Evolutionary conservation across 2,113 vertebrate genomes (phyloP).

Genomic region (Nettapus auritus): DNA sequence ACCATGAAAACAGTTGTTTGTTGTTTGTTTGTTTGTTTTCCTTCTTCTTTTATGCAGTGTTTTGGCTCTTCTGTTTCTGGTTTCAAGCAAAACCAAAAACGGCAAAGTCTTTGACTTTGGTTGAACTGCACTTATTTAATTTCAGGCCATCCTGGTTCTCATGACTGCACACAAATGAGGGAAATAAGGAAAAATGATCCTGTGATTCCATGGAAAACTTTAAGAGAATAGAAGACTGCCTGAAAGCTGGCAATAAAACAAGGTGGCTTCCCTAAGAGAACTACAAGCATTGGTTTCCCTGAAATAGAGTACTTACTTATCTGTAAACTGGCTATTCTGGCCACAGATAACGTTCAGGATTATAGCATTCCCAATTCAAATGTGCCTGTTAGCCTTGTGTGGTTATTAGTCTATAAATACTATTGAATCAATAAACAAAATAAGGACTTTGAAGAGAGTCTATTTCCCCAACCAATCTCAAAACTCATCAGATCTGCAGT

Average conservation of each 20-base stretch:
- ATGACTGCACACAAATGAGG: not conserved
- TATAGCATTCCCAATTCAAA: not conserved
- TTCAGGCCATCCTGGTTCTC: not conserved
- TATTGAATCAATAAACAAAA: conserved; percentile 13
- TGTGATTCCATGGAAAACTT: not conserved
- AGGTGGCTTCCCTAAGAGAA: not conserved
- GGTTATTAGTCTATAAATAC: not conserved
- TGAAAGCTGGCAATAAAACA: not conserved
- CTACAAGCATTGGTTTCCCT: not conserved
- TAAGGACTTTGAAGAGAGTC: not conserved
- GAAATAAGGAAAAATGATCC: not conserved
- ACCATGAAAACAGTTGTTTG: not conserved
- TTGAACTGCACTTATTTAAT: not conserved
- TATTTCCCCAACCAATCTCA: not conserved
- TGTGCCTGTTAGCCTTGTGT: not conserved
- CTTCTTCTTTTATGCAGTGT: not conserved
- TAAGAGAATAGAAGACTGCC: not conserved
- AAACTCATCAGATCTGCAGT: not conserved
- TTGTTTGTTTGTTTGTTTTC: not conserved
- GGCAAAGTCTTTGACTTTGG: not conserved
- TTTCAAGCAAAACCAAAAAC: conserved; percentile 28
- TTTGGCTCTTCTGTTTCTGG: conserved; percentile 13
- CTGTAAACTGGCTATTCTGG: not conserved
- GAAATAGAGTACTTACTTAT: not conserved
- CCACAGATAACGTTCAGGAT: not conserved